Conservation (phyloP, 2,113 vertebrate species). For the Leptobrachium ailaonicum region DNA sequence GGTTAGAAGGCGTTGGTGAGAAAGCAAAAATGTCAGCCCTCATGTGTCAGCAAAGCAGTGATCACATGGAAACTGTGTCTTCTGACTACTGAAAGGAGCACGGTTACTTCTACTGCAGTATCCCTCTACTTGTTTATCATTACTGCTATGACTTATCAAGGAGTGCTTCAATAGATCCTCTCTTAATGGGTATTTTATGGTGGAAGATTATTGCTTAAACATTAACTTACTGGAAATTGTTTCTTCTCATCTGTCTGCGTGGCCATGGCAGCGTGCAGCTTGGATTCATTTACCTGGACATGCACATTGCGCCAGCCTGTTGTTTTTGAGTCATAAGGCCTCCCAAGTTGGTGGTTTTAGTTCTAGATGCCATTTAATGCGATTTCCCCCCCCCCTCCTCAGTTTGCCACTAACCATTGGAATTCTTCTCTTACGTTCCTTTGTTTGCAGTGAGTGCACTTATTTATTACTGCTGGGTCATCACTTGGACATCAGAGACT, state of each 20-base stretch:
- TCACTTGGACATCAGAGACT: too few species aligned
- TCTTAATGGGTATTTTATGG: conserved; percentile 23
- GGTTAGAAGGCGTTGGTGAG: not conserved
- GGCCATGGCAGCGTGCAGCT: conserved; percentile 21
- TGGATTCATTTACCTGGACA: conserved; percentile 9
- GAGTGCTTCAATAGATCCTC: conserved; percentile 21
- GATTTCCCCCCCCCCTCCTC: too few species aligned
- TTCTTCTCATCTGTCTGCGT: conserved; percentile 22
- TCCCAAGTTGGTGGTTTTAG: conserved; percentile 1
- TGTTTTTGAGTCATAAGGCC: not conserved
- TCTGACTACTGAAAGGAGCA: conserved; percentile 7
- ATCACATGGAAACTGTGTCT: conserved; percentile 9
- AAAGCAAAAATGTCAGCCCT: not conserved
- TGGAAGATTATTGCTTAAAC: conserved; percentile 33
- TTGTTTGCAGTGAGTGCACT: too few species aligned
- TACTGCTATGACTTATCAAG: conserved; percentile 20
- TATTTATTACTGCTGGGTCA: too few species aligned
- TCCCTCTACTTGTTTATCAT: conserved; percentile 31
- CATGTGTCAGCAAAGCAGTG: not conserved
- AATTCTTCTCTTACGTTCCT: too few species aligned
- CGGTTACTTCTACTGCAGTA: conserved; percentile 6
- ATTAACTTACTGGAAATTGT: conserved; percentile 40
- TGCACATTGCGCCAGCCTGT: not conserved
- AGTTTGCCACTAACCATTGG: too few species aligned
- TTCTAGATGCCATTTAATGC: too few species aligned